Evolutionary conservation across 1,140 invertebrate species (phyloP), one percentile per base, ranked within the genome.

Genomic region (Mactra quadrangularis): DNA sequence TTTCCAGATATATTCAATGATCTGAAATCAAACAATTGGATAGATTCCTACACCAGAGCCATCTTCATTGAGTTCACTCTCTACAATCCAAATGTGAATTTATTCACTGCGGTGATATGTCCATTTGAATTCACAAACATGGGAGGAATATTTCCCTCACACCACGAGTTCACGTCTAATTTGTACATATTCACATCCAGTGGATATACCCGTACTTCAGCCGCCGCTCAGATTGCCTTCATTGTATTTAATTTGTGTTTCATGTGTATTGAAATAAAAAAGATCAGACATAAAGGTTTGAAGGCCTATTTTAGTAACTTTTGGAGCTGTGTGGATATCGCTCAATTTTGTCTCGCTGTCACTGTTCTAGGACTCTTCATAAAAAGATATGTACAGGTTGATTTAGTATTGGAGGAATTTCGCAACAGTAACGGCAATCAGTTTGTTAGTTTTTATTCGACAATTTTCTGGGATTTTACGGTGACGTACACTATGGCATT

Each of bases 21-120:
- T 13, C 79, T 94, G 13, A 59, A 92, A 52, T 75, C 84, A 1
- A 55, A 86, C 38, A 78, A 88, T 50, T 94, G 94, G 94, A 92
- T 94, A 25, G 94, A 94, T 79, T 66, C 87, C 17, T 74, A 89
- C 29, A 94, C 94, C 1, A 81, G 94, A 83, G 93, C 93, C 7
- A 86, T 94, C 15, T 90, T 94, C 66, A 85, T 93, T 4, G 94
- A 94, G 68, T 94, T 94, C 85, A 92, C 93, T 7, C 87, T 93
- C 0, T 94, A 94, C 81, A 94, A 94, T 85, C 92, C 93, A 7
- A 84, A 84, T 45, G 59, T 86, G 41, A 72, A 89, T 27, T 47
- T 88, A 33, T 88, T 88, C 64, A 82, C 62, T 55, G 75, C 79
- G 11, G 66, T 76, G 7, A 35, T 70, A 17, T 35, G 71, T 1